phyloP scores from a whole-genome alignment of 2,113 vertebrate species.

The Amphiprion percula region DNA sequence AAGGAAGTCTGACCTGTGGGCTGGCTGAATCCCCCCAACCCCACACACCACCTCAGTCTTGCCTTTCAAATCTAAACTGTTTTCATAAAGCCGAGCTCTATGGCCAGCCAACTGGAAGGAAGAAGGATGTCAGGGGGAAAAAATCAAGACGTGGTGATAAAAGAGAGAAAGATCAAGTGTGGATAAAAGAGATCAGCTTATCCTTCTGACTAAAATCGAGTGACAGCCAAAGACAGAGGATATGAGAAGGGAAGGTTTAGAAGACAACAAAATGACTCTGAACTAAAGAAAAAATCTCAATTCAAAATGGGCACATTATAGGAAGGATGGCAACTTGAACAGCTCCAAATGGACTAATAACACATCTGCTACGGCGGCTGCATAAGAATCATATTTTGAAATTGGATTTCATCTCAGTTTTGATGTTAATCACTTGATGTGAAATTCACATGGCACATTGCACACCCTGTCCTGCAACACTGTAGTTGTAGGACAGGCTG shows the following conservation, averaged over 20 bases:
- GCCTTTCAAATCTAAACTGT: constrained; percentile 76
- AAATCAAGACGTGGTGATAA: constrained; percentile 70
- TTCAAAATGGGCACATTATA: constrained; percentile 43
- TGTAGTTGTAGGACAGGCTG: background rate
- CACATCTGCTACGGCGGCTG: constrained; percentile 48
- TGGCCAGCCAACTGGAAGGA: constrained; percentile 65
- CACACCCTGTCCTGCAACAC: background rate
- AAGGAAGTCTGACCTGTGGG: constrained; percentile 44
- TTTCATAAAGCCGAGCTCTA: constrained; percentile 64
- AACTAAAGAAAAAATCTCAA: constrained; percentile 5
- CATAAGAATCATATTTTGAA: constrained; percentile 35
- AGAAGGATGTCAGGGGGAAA: constrained; percentile 44
- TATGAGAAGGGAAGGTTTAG: constrained; percentile 53
- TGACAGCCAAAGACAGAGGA: constrained; percentile 71
- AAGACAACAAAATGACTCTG: constrained; percentile 69
- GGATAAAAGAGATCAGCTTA: constrained; percentile 80
- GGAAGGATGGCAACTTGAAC: constrained; percentile 53
- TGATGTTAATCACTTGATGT: constrained; percentile 5
- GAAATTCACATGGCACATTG: constrained; percentile 10
- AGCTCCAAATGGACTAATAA: constrained; percentile 67
- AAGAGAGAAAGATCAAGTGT: constrained; percentile 80
- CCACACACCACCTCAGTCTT: constrained; percentile 13
- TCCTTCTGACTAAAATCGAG: constrained; percentile 70
- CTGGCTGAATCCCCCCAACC: background rate
- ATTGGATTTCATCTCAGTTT: constrained; percentile 43